phyloP scores from a whole-genome alignment of 2,888 invertebrate genomes.

The Drosophila paracracens region DNA sequence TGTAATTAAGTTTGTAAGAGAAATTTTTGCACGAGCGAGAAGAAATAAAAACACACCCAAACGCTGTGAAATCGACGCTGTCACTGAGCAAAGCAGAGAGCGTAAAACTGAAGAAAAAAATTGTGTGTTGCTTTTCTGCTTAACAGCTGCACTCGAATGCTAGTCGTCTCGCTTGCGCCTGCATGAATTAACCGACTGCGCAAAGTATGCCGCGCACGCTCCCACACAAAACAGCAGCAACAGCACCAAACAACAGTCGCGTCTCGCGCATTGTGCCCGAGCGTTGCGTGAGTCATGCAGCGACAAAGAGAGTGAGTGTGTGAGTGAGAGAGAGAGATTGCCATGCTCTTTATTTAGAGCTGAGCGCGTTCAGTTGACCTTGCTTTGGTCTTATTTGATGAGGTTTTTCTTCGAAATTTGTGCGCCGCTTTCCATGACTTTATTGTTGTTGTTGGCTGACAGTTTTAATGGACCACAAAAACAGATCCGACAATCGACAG shows the following conservation, averaged over 20 bases:
- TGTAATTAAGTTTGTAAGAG: conserved; percentile 51
- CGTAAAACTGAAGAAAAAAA: conserved; percentile 36
- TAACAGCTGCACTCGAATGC: conserved; percentile 44
- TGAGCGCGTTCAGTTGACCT: conserved; percentile 58
- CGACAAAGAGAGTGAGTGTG: conserved; percentile 4
- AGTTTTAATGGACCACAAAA: conserved; percentile 77
- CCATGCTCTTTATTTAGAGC: conserved; percentile 23
- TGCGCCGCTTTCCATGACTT: conserved; percentile 65
- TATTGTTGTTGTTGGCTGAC: conserved; percentile 41
- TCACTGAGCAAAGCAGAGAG: conserved; percentile 65
- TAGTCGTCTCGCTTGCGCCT: conserved; percentile 18
- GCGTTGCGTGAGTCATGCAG: conserved; percentile 60
- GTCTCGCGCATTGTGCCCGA: conserved; percentile 26
- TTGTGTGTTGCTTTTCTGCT: conserved; percentile 30
- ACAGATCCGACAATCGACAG: conserved; percentile 16
- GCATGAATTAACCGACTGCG: conserved; percentile 6
- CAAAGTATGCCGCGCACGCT: conserved; percentile 67
- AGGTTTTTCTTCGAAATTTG: conserved; percentile 67
- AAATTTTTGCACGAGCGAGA: conserved; percentile 40
- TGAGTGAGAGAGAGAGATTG: background rate
- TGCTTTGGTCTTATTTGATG: conserved; percentile 71
- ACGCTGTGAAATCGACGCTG: conserved; percentile 76
- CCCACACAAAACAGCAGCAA: conserved; percentile 54
- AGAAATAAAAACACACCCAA: conserved; percentile 78
- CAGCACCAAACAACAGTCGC: conserved; percentile 45